Conservation (phyloP, 2,888 invertebrate genomes). For the Dione vanillae region DNA sequence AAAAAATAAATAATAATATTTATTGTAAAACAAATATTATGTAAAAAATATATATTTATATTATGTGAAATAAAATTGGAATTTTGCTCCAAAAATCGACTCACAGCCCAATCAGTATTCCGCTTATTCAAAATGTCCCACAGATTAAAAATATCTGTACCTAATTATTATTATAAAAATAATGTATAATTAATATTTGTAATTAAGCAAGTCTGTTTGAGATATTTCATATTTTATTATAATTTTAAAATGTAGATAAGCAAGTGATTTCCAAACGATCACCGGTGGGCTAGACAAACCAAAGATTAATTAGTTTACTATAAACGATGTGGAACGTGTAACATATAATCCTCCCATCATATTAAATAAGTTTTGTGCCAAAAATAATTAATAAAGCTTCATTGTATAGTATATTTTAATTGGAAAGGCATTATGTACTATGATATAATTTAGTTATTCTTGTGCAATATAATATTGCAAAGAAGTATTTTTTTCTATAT, state of each 20-base stretch:
- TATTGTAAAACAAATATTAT: background rate
- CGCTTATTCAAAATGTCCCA: constrained; percentile 28
- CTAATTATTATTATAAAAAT: constrained; percentile 39
- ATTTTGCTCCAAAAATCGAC: background rate
- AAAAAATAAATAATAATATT: background rate
- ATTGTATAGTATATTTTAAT: constrained; percentile 66
- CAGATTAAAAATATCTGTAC: constrained; percentile 28
- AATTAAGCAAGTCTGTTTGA: constrained; percentile 63
- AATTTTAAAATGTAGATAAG: constrained; percentile 53
- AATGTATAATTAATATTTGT: constrained; percentile 45
- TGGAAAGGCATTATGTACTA: constrained; percentile 73
- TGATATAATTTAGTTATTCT: constrained; percentile 63
- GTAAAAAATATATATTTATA: background rate
- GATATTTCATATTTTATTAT: constrained; percentile 70
- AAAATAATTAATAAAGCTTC: constrained; percentile 70
- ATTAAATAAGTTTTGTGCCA: constrained; percentile 72
- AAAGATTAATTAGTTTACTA: constrained; percentile 73
- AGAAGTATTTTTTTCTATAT: constrained; percentile 65
- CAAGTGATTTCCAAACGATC: constrained; percentile 63
- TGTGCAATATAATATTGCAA: constrained; percentile 70
- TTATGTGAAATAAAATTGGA: background rate
- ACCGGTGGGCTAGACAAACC: constrained; percentile 82
- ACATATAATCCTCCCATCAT: constrained; percentile 72
- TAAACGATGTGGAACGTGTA: constrained; percentile 71
- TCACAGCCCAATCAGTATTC: constrained; percentile 37